Percentiles rank a stretch among this genome's conserved stretches.
phyloP scores from a whole-genome alignment of 2,888 invertebrate species.

The Ormia ochracea region DNA sequence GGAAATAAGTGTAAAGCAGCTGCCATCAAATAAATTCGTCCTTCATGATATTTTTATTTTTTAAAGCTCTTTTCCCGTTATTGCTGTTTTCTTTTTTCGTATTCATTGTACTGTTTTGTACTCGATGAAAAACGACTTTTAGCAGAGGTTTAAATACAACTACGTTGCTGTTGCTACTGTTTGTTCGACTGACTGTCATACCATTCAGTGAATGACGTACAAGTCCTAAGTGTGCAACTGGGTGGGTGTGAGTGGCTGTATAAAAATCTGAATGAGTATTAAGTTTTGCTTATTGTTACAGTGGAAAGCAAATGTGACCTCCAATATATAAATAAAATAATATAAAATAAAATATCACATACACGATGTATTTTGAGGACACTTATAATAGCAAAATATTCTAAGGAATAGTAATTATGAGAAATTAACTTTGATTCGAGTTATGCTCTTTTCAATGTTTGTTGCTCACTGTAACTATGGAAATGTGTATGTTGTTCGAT shows the following conservation, averaged over 20 bases:
- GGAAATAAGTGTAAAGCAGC: conserved; percentile 45
- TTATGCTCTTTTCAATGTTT: no score
- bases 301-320: neutral
- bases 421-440: no score
- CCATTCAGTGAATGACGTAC: conserved; percentile 15
- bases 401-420: no score
- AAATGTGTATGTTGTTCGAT: neutral
- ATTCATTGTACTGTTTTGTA: conserved; percentile 40
- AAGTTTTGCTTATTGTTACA: conserved; percentile 1
- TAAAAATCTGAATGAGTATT: neutral
- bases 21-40: conserved; percentile 63
- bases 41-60: conserved; percentile 59
- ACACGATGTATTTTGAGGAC: no score
- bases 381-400: no score
- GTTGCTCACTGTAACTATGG: neutral
- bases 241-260: neutral
- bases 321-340: no score
- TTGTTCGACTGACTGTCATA: neutral
- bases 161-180: neutral
- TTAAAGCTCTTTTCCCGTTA: neutral
- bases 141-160: conserved; percentile 19
- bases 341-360: no score
- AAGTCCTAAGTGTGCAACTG: conserved; percentile 5
- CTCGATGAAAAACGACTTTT: conserved; percentile 55
- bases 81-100: neutral